phyloP scores from a whole-genome alignment of 64 coral and sea anemone species.

The Actinia equina region DNA sequence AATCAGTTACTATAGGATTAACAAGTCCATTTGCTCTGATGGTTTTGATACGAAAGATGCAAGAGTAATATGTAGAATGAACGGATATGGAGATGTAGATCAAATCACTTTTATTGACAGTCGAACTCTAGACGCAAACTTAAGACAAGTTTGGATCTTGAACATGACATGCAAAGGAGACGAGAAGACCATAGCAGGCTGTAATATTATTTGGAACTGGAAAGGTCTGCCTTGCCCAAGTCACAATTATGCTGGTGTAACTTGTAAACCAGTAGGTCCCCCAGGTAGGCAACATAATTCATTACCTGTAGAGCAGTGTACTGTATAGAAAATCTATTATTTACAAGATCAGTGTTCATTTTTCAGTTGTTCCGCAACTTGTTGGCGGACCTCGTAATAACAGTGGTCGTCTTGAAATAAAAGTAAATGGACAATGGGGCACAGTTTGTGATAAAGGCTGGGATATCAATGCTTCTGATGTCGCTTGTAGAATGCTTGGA shows the following conservation, averaged over 20 bases:
- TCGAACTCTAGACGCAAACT: neutral
- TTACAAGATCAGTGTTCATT: neutral
- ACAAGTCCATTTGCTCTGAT: neutral
- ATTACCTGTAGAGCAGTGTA: neutral
- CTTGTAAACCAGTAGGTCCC: no score
- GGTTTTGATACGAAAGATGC: neutral
- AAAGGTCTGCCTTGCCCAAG: neutral
- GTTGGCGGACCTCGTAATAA: neutral
- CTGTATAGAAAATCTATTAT: neutral
- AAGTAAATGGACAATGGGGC: neutral
- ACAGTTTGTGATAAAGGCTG: neutral
- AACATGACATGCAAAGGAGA: neutral
- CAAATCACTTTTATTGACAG: neutral
- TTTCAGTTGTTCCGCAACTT: neutral
- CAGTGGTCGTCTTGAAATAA: neutral
- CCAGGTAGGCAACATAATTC: neutral
- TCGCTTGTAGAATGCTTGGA: neutral
- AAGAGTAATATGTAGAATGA: constrained; percentile 1
- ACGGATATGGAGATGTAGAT: neutral
- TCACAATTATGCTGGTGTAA: neutral
- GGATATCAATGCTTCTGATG: neutral
- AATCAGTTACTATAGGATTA: neutral
- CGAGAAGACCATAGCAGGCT: neutral
- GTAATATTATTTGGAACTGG: neutral
- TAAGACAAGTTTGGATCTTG: neutral